phyloP scores from a whole-genome alignment of 2,888 invertebrate species.

The Tubulanus polymorphus region DNA sequence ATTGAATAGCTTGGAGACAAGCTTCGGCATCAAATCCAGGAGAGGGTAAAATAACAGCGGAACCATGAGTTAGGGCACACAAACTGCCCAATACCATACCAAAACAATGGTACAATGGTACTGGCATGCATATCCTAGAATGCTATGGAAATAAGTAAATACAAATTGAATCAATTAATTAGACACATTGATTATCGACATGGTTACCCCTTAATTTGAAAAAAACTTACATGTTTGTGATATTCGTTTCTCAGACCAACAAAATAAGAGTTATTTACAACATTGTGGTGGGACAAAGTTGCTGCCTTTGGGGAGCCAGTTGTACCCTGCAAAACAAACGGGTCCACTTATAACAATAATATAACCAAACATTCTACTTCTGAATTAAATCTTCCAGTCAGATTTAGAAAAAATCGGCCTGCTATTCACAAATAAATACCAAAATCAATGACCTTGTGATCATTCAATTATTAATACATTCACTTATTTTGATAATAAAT shows the following conservation, averaged over 20 bases:
- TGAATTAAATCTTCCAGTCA: no score
- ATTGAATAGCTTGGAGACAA: slow-evolving; percentile 62
- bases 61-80: slow-evolving; percentile 58
- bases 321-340: no score
- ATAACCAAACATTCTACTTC: no score
- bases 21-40: slow-evolving; percentile 60
- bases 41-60: slow-evolving; percentile 54
- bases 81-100: slow-evolving; percentile 67
- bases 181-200: not conserved
- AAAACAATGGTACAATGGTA: slow-evolving; percentile 79
- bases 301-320: no score
- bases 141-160: slow-evolving; percentile 25
- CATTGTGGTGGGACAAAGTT: no score
- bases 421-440: no score
- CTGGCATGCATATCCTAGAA: slow-evolving; percentile 57
- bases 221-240: slow-evolving; percentile 48
- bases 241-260: slow-evolving; percentile 59
- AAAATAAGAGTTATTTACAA: no score
- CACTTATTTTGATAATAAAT: no score
- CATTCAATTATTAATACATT: no score
- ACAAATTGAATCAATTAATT: not conserved
- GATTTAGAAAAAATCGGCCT: no score
- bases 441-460: no score
- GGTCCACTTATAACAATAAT: no score
- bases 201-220: not conserved